Base-by-base conservation (phyloP, 2,113 vertebrate species). In the Synodontis membranacea region DNA sequence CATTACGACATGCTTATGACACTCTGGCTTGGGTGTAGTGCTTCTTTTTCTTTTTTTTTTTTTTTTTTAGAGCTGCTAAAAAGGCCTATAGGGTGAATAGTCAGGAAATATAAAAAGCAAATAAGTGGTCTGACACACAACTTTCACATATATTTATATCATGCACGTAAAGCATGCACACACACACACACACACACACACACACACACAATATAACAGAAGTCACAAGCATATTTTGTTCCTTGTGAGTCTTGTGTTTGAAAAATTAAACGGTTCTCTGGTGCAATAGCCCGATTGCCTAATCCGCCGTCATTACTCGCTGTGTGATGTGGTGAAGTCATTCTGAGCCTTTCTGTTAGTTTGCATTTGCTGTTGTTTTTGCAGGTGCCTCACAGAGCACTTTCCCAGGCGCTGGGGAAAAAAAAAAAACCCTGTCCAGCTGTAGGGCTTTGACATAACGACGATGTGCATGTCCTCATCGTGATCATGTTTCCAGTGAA, bases 381-480 rank as follows among this genome's bases (percentile, higher is more conserved):
- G 92, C 92, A 93, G 90, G 89, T 93, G 90, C 89, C 87, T 86
- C 80, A 88, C 76, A 86, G 60, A 78, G 37, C 34, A 50, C 88
- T 66, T 70, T 48, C 44, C 62, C 58, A 68, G 50, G 88, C 31
- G 42, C 25, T 66, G 14, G 34, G 31, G n/a, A n/a, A n/a, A n/a
- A n/a, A n/a, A n/a, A n/a, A 66, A 34, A 4, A 86, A 72, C 80
- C 86, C 42, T 92, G 87, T 80, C 52, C 78, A 80, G 81, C 50
- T 68, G 62, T 23, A 82, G 78, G 10, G 52, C 21, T 25, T 28
- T 42, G 34, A 80, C 78, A 56, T 80, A 17, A 54, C 5, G 0
- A 54, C 52, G 56, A 3, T 31, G 50, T 79, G 48, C 50, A 37
- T 54, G 50, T 34, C 31, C 50, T 34, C 8, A 56, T 56, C 52